Evolutionary conservation across 2,797 vertebrate species (phyloP).

Genomic region (Aeoliscus strigatus): DNA sequence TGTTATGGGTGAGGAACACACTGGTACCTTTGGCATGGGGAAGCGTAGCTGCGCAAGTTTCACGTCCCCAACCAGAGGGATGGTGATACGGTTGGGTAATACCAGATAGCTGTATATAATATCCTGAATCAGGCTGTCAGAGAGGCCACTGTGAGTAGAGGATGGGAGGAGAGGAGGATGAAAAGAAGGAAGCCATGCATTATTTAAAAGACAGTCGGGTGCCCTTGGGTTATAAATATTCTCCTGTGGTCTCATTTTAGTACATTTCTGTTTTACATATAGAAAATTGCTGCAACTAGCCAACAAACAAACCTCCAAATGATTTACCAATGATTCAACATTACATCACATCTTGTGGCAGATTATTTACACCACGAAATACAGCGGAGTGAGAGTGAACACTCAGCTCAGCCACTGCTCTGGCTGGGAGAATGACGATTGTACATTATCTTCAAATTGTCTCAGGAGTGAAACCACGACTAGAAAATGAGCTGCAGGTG

Average conservation of each 20-base stretch:
- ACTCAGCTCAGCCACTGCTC: no score
- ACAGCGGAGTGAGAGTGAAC: no score
- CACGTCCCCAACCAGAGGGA: conserved; percentile 89
- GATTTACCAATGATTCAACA: conserved; percentile 31
- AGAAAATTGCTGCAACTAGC: conserved; percentile 17
- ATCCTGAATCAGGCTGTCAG: conserved; percentile 91
- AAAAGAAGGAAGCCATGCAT: conserved; percentile 30
- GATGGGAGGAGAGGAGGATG: conserved; percentile 2
- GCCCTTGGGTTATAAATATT: conserved; percentile 55
- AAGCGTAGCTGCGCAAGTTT: conserved; percentile 89
- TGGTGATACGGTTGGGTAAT: conserved; percentile 91
- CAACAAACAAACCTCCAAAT: conserved; percentile 17
- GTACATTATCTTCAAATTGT: no score
- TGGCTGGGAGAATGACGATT: no score
- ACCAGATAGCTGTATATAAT: conserved; percentile 94
- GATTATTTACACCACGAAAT: not conserved
- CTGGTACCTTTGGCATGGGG: conserved; percentile 90
- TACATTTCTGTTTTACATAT: conserved; percentile 31
- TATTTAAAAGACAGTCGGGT: conserved; percentile 39
- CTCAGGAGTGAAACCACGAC: no score
- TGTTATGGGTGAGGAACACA: not conserved
- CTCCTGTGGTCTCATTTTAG: conserved; percentile 41
- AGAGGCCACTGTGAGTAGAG: conserved; percentile 80
- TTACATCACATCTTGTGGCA: not conserved
- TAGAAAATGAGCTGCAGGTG: no score